Conservation (phyloP, 2,797 vertebrate species). For the Siniperca obscura region DNA sequence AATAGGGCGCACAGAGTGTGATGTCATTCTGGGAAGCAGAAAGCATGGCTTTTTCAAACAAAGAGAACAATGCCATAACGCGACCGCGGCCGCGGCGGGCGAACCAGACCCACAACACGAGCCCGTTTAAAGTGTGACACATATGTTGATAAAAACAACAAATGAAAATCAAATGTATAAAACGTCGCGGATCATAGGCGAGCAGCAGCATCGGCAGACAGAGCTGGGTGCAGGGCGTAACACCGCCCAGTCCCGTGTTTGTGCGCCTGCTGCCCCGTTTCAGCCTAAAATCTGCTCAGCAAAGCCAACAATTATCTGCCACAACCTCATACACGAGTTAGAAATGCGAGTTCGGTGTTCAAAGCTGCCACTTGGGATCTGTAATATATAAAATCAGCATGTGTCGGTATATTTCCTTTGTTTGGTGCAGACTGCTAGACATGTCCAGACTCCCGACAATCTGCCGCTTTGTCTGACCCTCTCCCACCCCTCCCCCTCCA, state of each 20-base stretch:
- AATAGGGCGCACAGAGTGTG: slow-evolving; percentile 89
- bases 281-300: slow-evolving; percentile 38
- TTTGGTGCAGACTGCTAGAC: slow-evolving; percentile 84
- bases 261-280: slow-evolving; percentile 70
- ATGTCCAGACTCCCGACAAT: slow-evolving; percentile 87
- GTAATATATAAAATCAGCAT: not conserved
- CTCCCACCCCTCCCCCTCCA: slow-evolving; percentile 76
- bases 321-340: accelerated
- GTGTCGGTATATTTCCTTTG: slow-evolving; percentile 82
- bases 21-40: slow-evolving; percentile 93
- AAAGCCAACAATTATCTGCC: slow-evolving; percentile 4
- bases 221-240: slow-evolving; percentile 77
- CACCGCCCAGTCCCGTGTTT: slow-evolving; percentile 82
- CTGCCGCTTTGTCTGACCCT: slow-evolving; percentile 88
- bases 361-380: not conserved
- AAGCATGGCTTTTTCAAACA: slow-evolving; percentile 97
- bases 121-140: accelerated
- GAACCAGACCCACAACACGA: not conserved
- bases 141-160: accelerated
- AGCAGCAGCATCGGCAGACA: slow-evolving; percentile 61
- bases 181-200: not conserved
- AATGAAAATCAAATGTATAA: accelerated
- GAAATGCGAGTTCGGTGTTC: accelerated
- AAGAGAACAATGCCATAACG: slow-evolving; percentile 95
- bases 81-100: slow-evolving; percentile 53